Percentiles rank a stretch among this genome's conserved stretches.
phyloP scores from a whole-genome alignment of 1,140 invertebrate species.

The Tribolium madens region DNA sequence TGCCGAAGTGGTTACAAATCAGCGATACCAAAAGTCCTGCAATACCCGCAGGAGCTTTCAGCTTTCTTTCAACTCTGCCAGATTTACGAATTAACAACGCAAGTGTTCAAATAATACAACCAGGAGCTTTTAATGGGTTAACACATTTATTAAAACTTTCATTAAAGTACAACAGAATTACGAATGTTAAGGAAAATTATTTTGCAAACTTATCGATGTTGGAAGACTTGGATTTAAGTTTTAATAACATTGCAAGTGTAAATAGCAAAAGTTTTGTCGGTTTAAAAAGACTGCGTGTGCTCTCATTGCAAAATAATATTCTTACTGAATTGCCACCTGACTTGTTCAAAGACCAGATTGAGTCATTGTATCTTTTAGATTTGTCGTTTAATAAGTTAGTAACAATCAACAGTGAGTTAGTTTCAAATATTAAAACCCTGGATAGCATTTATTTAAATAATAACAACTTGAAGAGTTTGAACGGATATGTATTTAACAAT shows the following conservation, averaged over 20 bases:
- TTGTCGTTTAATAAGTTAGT: slow-evolving; percentile 33
- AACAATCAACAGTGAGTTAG: neutral
- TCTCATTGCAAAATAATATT: slow-evolving; percentile 28
- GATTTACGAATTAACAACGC: slow-evolving; percentile 29
- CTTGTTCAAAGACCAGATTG: slow-evolving; percentile 1
- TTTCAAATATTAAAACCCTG: neutral
- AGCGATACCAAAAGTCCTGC: slow-evolving; percentile 29
- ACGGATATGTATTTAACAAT: neutral
- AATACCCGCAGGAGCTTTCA: slow-evolving; percentile 27
- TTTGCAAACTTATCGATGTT: slow-evolving; percentile 25
- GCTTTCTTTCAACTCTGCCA: neutral
- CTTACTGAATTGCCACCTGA: slow-evolving; percentile 6
- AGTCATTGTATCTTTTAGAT: neutral
- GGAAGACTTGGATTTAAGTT: slow-evolving; percentile 1
- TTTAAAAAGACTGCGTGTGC: slow-evolving; percentile 5
- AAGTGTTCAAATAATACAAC: slow-evolving; percentile 30
- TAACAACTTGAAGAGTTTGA: neutral
- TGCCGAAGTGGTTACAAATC: slow-evolving; percentile 12
- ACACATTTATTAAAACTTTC: slow-evolving; percentile 5
- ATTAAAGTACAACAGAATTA: slow-evolving; percentile 28
- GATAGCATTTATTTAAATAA: neutral
- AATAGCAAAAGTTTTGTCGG: neutral
- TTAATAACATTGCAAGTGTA: slow-evolving; percentile 4
- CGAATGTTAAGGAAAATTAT: neutral
- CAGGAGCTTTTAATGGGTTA: slow-evolving; percentile 5